Evolutionary conservation across 2,797 vertebrate species (phyloP).

Genomic region (Ptychobarbus kaznakovi): DNA sequence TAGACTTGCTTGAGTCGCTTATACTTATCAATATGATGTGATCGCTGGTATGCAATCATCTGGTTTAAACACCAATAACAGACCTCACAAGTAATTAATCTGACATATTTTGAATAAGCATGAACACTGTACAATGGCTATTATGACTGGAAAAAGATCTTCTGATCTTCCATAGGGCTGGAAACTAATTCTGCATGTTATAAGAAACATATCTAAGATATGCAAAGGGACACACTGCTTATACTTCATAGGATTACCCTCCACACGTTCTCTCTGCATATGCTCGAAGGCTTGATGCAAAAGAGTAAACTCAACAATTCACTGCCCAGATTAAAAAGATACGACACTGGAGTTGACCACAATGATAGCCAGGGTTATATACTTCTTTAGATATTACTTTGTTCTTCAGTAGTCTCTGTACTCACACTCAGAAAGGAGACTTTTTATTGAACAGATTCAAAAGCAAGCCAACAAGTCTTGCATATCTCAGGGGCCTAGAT

Average conservation of each 20-base stretch:
- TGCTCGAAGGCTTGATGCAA: neutral
- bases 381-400: neutral
- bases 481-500: slow-evolving; percentile 58
- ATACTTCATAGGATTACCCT: neutral
- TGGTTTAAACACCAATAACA: neutral
- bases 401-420: slow-evolving; percentile 25
- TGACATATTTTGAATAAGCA: neutral
- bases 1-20: neutral
- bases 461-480: slow-evolving; percentile 65
- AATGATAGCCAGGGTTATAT: neutral
- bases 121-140: neutral
- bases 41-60: too few species aligned
- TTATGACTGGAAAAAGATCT: neutral
- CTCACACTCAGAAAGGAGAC: slow-evolving; percentile 51
- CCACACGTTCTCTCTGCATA: neutral
- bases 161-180: neutral
- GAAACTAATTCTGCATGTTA: neutral
- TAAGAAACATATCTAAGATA: neutral
- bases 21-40: neutral
- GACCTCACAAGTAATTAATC: neutral
- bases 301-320: neutral
- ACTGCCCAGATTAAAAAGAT: neutral
- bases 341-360: neutral
- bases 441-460: slow-evolving; percentile 72
- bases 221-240: too few species aligned